Base-by-base conservation (phyloP, 1,140 invertebrate species). In the Fopius arisanus region DNA sequence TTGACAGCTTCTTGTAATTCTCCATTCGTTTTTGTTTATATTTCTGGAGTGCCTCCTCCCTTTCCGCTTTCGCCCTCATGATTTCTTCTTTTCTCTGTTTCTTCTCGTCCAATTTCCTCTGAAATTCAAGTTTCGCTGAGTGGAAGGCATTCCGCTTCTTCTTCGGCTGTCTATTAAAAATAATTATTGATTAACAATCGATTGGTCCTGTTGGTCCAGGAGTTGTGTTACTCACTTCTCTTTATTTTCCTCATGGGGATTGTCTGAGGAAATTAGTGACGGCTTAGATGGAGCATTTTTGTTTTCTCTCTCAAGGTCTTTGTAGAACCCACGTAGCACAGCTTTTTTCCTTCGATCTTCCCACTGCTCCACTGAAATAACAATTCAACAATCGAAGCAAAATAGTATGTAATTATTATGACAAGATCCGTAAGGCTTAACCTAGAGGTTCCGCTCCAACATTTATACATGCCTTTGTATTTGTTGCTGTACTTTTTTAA, bases 401-500 rank as follows among this genome's bases (percentile, higher is more conserved):
- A 71, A 74, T 33, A 2, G 70, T 37, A 29, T 16, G 69, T 67
- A 23, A 16, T 48, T 23, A 2, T 37, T 19, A 7, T 67, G 23
- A 70, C 14, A 31, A 14, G 75, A 72, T 33, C 63, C 16, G 31
- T 40, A 19, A n/a, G 10, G 23, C 2, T 5, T 16, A 66, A 71
- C 74, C 48, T 26, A 80, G 81, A 82, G 77, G 78, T 80, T 67
- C 29, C 76, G 67, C n/a, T 28, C 40, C 28, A 31, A 29, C 31
- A 59, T 48, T 19, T 70, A n/a, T 29, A 37, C 74, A 73, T 81
- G 88, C 88, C 79, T 86, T 92, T 92, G 69, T 90, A 91, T 77
- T 92, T 92, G 40, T 92, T 91, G 76, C 91, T 92, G 74, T 92
- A 93, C 77, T 92, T 92, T 72, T 92, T 88, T 29, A 91, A 72